These are phyloP conservation scores for Ammodytes dubius DNA, from an alignment of 2,113 vertebrate species.

Conservation along the genomic window DNA sequence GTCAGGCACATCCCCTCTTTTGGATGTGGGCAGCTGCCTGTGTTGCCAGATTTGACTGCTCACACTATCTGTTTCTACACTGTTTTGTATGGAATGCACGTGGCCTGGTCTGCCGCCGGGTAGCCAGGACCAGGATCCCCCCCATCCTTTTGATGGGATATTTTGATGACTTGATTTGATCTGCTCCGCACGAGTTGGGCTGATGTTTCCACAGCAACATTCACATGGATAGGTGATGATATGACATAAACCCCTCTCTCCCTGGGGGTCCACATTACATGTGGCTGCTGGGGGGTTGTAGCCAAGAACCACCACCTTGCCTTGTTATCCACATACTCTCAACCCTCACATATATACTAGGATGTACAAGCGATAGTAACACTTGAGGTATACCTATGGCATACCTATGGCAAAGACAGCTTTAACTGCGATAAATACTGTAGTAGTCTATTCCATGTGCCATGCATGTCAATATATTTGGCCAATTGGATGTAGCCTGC, in stretches of 20 bases:
- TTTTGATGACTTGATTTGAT: constrained; percentile 84
- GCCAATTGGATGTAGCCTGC: too few relatives aligned
- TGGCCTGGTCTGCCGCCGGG: constrained; percentile 53
- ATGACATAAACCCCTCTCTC: constrained; percentile 42
- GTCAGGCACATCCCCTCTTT: constrained; percentile 55
- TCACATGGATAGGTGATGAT: constrained; percentile 64
- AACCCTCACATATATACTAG: constrained; percentile 35
- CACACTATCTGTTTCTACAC: constrained; percentile 16
- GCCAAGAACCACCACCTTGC: constrained; percentile 13
- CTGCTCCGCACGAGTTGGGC: constrained; percentile 53
- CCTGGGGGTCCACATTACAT: constrained; percentile 11
- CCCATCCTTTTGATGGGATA: constrained; percentile 76
- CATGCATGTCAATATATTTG: too few relatives aligned
- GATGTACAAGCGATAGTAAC: too few relatives aligned
- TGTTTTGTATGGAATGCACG: constrained; percentile 59
- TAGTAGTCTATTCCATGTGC: too few relatives aligned
- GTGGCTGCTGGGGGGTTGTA: constrained; percentile 19
- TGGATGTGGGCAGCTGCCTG: constrained; percentile 66
- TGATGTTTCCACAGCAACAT: constrained; percentile 57
- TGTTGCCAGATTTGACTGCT: constrained; percentile 34
- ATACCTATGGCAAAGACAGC: too few relatives aligned
- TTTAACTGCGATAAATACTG: too few relatives aligned
- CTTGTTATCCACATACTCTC: constrained; percentile 52
- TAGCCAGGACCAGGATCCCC: too few relatives aligned
- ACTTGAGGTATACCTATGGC: too few relatives aligned